Evolutionary conservation across 2,888 invertebrate species (phyloP).

Genomic region (Tinea semifulvella): DNA sequence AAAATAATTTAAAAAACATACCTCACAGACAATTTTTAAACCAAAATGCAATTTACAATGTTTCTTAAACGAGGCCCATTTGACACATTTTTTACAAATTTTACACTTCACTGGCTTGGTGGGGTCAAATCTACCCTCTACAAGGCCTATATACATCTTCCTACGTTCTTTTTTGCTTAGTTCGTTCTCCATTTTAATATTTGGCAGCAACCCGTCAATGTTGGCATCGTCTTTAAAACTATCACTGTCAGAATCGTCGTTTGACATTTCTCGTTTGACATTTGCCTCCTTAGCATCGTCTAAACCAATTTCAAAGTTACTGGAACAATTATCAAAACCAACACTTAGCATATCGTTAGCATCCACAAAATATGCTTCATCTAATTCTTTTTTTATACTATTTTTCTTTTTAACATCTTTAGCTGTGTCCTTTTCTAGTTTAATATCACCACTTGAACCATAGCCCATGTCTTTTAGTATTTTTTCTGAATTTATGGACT

Average conservation of each 20-base stretch:
- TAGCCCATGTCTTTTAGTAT: slow-evolving; percentile 18
- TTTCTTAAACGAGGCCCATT: slow-evolving; percentile 28
- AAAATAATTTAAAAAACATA: too few relatives aligned
- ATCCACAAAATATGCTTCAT: slow-evolving; percentile 11
- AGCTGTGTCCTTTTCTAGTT: background rate
- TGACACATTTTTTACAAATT: slow-evolving; percentile 26
- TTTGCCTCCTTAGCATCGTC: background rate
- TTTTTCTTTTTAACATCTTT: slow-evolving; percentile 13
- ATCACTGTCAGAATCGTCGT: background rate
- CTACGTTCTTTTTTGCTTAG: slow-evolving; percentile 20
- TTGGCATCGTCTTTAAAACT: background rate
- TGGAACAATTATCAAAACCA: background rate
- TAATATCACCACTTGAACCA: background rate
- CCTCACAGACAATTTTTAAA: slow-evolving; percentile 30
- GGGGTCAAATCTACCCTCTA: slow-evolving; percentile 25
- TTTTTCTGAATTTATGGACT: slow-evolving; percentile 15
- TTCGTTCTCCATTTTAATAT: slow-evolving; percentile 10
- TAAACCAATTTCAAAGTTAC: background rate
- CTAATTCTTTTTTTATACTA: slow-evolving; percentile 17
- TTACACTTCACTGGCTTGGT: slow-evolving; percentile 27
- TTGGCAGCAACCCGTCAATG: background rate
- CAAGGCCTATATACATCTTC: slow-evolving; percentile 24
- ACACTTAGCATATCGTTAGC: background rate
- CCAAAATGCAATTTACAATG: slow-evolving; percentile 30
- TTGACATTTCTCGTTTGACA: background rate